A percentile compares a stretch with the other conserved stretches of the same genome.
Evolutionary conservation across 2,113 vertebrate species (phyloP).

Genomic region (Cryptomyrus ogoouensis): DNA sequence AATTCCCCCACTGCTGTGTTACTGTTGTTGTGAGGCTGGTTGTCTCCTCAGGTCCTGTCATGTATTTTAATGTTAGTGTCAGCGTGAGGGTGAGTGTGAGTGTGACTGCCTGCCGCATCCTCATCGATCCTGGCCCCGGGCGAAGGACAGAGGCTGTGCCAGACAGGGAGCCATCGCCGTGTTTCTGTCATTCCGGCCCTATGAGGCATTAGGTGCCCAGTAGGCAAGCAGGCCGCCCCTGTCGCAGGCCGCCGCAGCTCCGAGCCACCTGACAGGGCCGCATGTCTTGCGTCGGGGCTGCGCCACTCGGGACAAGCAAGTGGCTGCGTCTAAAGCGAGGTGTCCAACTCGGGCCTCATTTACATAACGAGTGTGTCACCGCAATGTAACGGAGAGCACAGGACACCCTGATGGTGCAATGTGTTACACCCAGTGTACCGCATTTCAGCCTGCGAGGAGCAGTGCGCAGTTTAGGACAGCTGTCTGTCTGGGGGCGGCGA

Average conservation of each 20-base stretch:
- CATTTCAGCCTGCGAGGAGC: background rate
- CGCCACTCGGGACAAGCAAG: background rate
- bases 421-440: background rate
- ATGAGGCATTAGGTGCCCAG: background rate
- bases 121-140: too few relatives aligned
- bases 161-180: too few relatives aligned
- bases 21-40: background rate
- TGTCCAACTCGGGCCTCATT: background rate
- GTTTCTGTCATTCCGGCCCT: background rate
- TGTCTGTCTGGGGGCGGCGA: background rate
- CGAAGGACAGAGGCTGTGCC: too few relatives aligned
- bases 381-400: background rate
- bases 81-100: too few relatives aligned
- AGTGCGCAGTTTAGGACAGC: background rate
- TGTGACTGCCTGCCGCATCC: background rate
- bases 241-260: background rate
- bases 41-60: background rate
- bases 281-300: conserved; percentile 9
- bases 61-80: background rate
- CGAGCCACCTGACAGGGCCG: background rate
- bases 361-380: background rate
- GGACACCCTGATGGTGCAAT: background rate
- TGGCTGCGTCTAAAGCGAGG: background rate
- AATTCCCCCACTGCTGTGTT: background rate
- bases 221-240: conserved; percentile 3